Percentiles rank a stretch among this genome's conserved stretches.
phyloP scores from a whole-genome alignment of 2,797 vertebrate species.

The Bovichtus variegatus region DNA sequence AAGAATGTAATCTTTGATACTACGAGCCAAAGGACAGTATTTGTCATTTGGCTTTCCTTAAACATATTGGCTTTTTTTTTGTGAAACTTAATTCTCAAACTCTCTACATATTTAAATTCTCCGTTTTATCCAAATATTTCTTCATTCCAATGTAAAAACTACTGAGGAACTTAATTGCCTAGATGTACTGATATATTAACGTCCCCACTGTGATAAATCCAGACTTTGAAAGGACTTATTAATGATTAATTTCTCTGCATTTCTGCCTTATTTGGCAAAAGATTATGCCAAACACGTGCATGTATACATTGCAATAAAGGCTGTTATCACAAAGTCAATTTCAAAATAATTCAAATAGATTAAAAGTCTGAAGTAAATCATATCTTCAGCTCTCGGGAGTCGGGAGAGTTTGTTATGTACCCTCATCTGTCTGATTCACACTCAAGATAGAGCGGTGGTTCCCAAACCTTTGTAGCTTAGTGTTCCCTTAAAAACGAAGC shows the following conservation, averaged over 20 bases:
- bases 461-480: background rate
- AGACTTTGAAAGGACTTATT: conserved; percentile 19
- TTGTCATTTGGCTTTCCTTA: too few relatives aligned
- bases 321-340: background rate
- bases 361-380: background rate
- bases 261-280: conserved; percentile 26
- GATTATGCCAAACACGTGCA: too few relatives aligned
- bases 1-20: background rate
- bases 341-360: background rate
- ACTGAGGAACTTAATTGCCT: conserved; percentile 15
- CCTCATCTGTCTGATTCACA: background rate
- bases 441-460: background rate
- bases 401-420: background rate
- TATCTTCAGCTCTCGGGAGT: background rate
- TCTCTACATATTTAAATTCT: background rate
- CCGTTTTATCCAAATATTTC: background rate
- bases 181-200: conserved; percentile 21
- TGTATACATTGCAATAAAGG: background rate
- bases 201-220: conserved; percentile 20
- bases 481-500: background rate
- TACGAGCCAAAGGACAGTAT: background rate
- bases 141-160: background rate
- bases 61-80: background rate
- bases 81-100: background rate
- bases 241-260: conserved; percentile 29